Conservation (phyloP, 2,113 vertebrate genomes). For the Daboia siamensis region DNA sequence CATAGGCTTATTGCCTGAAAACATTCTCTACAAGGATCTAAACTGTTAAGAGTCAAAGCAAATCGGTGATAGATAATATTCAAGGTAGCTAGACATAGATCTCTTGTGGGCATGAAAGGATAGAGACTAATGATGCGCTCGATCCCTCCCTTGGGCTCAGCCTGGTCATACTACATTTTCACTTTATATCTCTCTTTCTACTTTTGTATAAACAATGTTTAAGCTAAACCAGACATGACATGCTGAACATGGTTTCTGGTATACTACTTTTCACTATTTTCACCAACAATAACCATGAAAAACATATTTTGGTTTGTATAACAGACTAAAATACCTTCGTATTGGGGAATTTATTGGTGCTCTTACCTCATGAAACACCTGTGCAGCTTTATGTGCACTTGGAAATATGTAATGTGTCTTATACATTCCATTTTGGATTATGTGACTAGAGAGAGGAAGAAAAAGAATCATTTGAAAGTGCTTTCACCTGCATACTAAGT, state of each 20-base stretch:
- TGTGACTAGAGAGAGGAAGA: background rate
- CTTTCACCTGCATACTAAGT: background rate
- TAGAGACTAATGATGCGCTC: background rate
- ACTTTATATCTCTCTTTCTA: background rate
- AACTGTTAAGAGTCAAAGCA: background rate
- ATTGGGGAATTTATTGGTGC: background rate
- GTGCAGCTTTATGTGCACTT: background rate
- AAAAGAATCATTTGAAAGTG: background rate
- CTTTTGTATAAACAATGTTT: background rate
- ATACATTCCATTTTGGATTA: background rate
- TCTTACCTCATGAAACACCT: background rate
- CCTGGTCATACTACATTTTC: background rate
- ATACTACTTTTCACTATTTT: background rate
- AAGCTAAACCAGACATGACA: background rate
- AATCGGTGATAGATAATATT: background rate
- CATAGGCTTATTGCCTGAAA: background rate
- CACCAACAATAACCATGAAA: background rate
- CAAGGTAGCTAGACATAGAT: background rate
- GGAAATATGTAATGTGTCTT: background rate
- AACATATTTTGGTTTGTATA: background rate
- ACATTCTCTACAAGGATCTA: background rate
- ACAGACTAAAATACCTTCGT: background rate
- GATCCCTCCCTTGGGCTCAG: background rate
- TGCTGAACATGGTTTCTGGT: background rate
- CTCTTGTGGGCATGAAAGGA: background rate